A percentile compares a stretch with the other conserved stretches of the same genome.
Conservation (phyloP, 2,113 vertebrate species). For the Equus przewalskii region DNA sequence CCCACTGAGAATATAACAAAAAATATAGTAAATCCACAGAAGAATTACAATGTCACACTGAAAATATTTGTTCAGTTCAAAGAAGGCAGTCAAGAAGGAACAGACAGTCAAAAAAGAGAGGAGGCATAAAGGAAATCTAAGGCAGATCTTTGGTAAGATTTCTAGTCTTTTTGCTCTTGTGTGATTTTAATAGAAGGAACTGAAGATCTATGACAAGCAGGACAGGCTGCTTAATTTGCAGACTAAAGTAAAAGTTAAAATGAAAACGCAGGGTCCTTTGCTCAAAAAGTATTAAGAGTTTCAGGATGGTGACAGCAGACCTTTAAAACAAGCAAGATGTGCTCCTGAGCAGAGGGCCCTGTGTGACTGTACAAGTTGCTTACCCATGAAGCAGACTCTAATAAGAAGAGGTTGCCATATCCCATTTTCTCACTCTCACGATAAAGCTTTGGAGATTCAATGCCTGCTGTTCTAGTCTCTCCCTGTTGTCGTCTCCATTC, state of each 20-base stretch:
- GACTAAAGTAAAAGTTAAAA: not conserved
- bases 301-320: not conserved
- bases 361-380: not conserved
- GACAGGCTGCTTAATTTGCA: not conserved
- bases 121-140: not conserved
- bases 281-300: not conserved
- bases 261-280: not conserved
- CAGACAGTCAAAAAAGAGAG: not conserved
- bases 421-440: not conserved
- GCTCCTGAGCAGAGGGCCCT: not conserved
- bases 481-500: not conserved
- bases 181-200: not conserved
- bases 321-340: not conserved
- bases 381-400: not conserved
- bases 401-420: not conserved
- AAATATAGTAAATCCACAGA: not conserved
- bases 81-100: not conserved
- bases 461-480: not conserved
- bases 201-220: not conserved
- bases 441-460: not conserved
- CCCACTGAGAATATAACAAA: not conserved
- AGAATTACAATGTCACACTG: not conserved
- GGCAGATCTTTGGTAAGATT: not conserved
- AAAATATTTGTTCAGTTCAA: slow-evolving; percentile 13
- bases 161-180: not conserved